Evolutionary conservation across 2,888 invertebrate genomes (phyloP), one percentile per base, ranked within the genome.

Genomic region (Plagodis dolabraria): DNA sequence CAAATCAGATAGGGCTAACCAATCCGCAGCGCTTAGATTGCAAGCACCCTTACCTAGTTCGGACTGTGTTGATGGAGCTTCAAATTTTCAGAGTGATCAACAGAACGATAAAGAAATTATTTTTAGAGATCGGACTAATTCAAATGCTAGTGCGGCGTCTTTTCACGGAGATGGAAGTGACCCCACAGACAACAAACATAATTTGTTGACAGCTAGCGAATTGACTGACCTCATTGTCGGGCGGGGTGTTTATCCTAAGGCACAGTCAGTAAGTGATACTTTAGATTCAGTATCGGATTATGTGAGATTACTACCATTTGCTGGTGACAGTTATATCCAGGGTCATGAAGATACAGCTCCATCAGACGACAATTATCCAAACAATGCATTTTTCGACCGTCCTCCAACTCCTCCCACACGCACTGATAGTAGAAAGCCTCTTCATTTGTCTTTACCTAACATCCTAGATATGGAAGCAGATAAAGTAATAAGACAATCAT

Each of bases 231-330:
- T 97, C 60, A 97, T 97, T 57, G 97, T 97, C 0, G 97, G 97
- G 0, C 92, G 96, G 58, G 95, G 95, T 33, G 94, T 95, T 12
- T 97, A 97, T 87, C 97, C 93, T 42, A 92, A 92, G 75, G 86
- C 83, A 65, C 96, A 96, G 76, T 96, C 97, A 0, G 96, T 97
- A 44, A 97, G 97, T 74, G 95, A 96, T 69, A 97, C 97, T 0
- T 93, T 98, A 75, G 97, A 98, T 81, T 97, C 98, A 0, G 97
- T 97, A 75, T 97, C 97, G 35, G 98, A 98, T 83, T 98, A 98
- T 80, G 98, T 98, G 0, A 96, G 97, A 62, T 89, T 97, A 76
- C 95, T 94, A 53, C 93, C 94, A 0, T 91, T 94, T 79, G 87
- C 80, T 68, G 94, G 94, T 33, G 93, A 94, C 69, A 94, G 94